Base-by-base conservation (phyloP, 2,797 vertebrate genomes). In the Sitta carolinensis region DNA sequence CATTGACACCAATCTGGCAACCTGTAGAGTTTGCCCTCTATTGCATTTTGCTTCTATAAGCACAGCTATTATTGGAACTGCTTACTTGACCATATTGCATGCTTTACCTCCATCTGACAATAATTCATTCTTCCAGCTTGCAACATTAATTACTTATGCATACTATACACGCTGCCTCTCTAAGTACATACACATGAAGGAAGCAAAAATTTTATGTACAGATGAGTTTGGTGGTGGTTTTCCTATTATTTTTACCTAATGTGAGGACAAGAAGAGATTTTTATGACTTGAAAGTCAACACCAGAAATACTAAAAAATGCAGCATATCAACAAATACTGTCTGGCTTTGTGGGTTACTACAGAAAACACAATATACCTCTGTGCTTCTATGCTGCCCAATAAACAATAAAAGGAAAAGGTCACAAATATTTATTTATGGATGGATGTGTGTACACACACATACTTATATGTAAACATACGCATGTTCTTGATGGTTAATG, bases 41-140 rank as follows among this genome's bases (percentile, higher is more conserved):
- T 89, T 89, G 66, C 70, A 69, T 89, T 95, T 73, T 94, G 87
- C 93, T 94, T 84, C 93, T 52, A 66, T 87, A 94, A 94, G 92
- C 92, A 86, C 47, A 75, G 69, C 91, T 93, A 87, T 88, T 94
- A 82, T 92, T 92, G 84, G 94, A 95, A 95, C 77, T 87, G 89
- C 90, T 92, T 89, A 92, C 77, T 95, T 93, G 76, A 89, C 87
- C 87, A 87, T 88, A 94, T 75, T 94, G 84, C 62, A 43, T 63
- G 77, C 91, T 95, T 76, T 92, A 91, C 57, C 80, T 94, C 84
- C 87, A 85, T 89, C 90, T 93, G 85, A 96, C 84, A 85, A 93
- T 85, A 95, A 92, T 78, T 90, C 63, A 58, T 91, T 78, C 81
- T 89, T 96, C 50, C 92, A 94, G 88, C 74, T 73, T 82, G 72